Evolutionary conservation across 2,888 invertebrate genomes (phyloP), one percentile per base, ranked within the genome.

Genomic region (Callyntrura guangdongensis): DNA sequence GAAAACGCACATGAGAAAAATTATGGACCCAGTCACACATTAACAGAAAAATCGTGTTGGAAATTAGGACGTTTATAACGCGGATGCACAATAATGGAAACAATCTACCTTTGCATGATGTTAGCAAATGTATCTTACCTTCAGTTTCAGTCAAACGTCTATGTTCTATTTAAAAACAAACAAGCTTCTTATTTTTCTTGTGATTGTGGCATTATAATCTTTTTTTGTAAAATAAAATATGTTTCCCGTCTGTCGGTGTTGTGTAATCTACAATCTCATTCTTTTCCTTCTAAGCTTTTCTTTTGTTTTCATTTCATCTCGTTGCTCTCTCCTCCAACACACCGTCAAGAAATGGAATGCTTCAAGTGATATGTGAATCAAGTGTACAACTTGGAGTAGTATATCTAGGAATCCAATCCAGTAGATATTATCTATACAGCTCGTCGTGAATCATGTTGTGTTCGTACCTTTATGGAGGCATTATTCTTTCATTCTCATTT

Each of bases 221-320:
- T 27, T 11, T 22, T 27, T 27, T 67, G 14, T 67, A 27, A 36
- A 36, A 36, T n/a, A 36, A 36, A 36, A 36, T 81, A 59, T 81
- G 67, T 53, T 49, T 22, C 27, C 11, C 45, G 17, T 72, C 36
- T 72, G 45, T 11, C 45, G n/a, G n/a, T 59, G 61, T 82, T 36
- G 72, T 84, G 53, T 84, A 69, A 86, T 86, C 85, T 74, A 74
- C 59, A 74, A 74, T 86, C 74, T 86, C 74, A 69, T 72, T 85
- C 84, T 85, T 85, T 69, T 56, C 83, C 6, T 11, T 61, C 69
- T 1, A 14, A 72, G 72, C 84, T 56, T 69, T 45, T 72, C 84
- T 85, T 85, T 85, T 85, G 84, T 85, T 85, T 85, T 85, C 84
- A 69, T 85, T 85, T 85, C 84, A 85, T 85, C 56, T 85, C 49